Base-by-base conservation (phyloP, 2,113 vertebrate species). In the Camelus dromedarius region DNA sequence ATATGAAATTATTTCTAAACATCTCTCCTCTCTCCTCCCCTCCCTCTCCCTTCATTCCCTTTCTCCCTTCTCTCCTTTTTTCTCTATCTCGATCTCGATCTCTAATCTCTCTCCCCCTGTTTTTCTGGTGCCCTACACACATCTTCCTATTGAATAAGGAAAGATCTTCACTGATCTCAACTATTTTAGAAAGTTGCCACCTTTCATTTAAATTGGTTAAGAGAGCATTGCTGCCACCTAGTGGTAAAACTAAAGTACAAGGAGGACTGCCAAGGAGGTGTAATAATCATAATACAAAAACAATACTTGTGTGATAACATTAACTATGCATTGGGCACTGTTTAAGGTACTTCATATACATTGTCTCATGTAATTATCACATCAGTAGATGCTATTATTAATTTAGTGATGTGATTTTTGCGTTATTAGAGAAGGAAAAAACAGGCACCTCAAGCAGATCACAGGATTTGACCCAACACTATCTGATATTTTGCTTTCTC, bases 141-240 rank as follows among this genome's bases (percentile, higher is more conserved):
- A 56, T 28, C 77, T 69, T 91, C 38, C 48, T 22, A 5, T 30
- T 42, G 13, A 20, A 8, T 69, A n/a, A 64, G 3, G 38, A 42
- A 42, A 42, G 38, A 42, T 4, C 38, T 89, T 80, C 62, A 15
- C 28, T 42, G 12, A 19, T 42, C 4, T 84, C 38, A 80, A 4
- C 28, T 12, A 14, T 30, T 38, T 15, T 70, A 54, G 56, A 76
- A 93, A 95, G 24, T 77, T 70, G 24, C 20, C 32, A 0, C 18
- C 2, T 52, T 20, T 38, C 35, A 4, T 92, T 96, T 91, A 56
- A 88, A 70, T 62, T 81, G 28, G 8, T 92, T 73, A 72, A 66
- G 70, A 72, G 42, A 64, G 14, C 22, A 16, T 67, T 93, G 92
- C 92, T 95, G 97, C 97, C 97, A 94, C 92, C 97, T 95, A 91